Percentiles rank a stretch among this genome's conserved stretches.
Evolutionary conservation across 1,140 invertebrate species (phyloP).

Genomic region (Andricus grossulariae): DNA sequence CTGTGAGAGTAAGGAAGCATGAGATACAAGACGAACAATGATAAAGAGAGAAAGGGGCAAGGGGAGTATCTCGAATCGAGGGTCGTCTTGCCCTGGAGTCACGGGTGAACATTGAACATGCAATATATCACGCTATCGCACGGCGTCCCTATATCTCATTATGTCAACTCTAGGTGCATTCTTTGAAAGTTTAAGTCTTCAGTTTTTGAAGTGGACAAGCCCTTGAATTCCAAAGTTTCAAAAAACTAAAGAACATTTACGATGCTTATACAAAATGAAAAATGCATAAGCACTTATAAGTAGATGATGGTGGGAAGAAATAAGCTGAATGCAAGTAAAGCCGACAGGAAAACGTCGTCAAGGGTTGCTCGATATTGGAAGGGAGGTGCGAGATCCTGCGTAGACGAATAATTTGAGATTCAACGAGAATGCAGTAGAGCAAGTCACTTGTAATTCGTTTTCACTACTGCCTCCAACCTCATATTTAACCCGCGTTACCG

Average conservation of each 20-base stretch:
- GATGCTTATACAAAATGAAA: slow-evolving; percentile 4
- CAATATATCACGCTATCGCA: slow-evolving; percentile 70
- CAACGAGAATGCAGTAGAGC: slow-evolving; percentile 69
- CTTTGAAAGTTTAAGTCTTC: background rate
- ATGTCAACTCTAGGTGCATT: background rate
- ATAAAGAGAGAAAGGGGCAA: slow-evolving; percentile 40
- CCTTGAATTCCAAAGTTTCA: too few species aligned
- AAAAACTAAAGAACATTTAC: background rate
- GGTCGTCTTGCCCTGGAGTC: slow-evolving; percentile 57
- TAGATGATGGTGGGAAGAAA: slow-evolving; percentile 39
- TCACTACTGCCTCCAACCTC: slow-evolving; percentile 56
- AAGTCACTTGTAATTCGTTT: slow-evolving; percentile 75
- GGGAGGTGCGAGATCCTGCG: slow-evolving; percentile 40
- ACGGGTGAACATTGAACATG: slow-evolving; percentile 64
- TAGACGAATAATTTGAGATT: slow-evolving; percentile 73
- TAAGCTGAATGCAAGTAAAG: slow-evolving; percentile 37
- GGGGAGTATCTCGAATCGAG: slow-evolving; percentile 34
- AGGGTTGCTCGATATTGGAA: slow-evolving; percentile 48
- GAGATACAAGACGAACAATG: slow-evolving; percentile 47
- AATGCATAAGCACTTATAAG: slow-evolving; percentile 38
- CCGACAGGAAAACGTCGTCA: slow-evolving; percentile 5
- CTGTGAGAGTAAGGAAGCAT: slow-evolving; percentile 38
- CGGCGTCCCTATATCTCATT: slow-evolving; percentile 62
- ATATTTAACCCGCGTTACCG: slow-evolving; percentile 35
- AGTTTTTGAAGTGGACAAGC: background rate